phyloP scores from a whole-genome alignment of 1,140 invertebrate genomes.

The Brachionus calyciflorus region DNA sequence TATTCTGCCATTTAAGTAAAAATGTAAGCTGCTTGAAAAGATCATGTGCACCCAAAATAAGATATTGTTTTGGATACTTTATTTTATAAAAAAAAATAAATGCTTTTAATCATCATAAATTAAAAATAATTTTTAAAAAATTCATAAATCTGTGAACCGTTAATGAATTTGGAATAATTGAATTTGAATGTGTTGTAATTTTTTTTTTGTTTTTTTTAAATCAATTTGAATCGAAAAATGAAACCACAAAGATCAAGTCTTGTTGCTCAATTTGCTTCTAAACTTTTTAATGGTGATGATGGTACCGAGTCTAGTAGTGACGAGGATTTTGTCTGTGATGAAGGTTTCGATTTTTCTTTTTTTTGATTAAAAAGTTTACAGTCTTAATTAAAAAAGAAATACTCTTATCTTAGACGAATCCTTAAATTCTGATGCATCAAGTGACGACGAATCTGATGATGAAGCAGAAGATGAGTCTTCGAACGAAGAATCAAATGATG shows the following conservation, averaged over 20 bases:
- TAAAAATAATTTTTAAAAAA: no score
- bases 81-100: no score
- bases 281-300: slow-evolving; percentile 1
- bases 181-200: no score
- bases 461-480: neutral
- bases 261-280: neutral
- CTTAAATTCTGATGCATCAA: neutral
- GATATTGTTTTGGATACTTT: no score
- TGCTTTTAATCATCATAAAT: no score
- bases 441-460: neutral
- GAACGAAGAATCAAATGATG: neutral
- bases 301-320: slow-evolving; percentile 5
- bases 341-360: slow-evolving; percentile 12
- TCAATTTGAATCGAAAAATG: no score
- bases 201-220: no score
- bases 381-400: neutral
- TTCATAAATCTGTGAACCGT: neutral
- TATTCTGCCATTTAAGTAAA: no score
- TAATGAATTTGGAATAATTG: no score
- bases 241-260: slow-evolving; percentile 17
- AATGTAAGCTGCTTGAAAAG: no score
- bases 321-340: slow-evolving; percentile 34
- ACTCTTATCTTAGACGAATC: neutral
- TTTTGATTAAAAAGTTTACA: neutral
- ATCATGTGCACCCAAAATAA: no score